Base-by-base conservation (phyloP, 2,113 vertebrate species). In the Xyliphius kryptos region DNA sequence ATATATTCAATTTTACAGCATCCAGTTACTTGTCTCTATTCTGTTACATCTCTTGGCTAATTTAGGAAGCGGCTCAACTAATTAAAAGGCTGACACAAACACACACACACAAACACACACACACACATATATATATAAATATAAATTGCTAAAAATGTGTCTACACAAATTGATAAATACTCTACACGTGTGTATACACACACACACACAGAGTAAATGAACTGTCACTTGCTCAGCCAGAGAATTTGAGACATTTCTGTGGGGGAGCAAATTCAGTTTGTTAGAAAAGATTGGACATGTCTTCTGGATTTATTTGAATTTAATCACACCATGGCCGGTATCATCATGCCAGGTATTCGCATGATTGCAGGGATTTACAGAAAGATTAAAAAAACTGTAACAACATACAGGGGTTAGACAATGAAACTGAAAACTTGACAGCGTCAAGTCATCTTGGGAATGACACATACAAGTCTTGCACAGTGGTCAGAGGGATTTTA, bases 21-120 rank as follows among this genome's bases (percentile, higher is more conserved):
- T 66, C 69, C 67, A 66, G 69, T 80, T 78, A 81, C 66, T 80
- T 73, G 77, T 69, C 70, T 63, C 46, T 56, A 62, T 56, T 37
- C 48, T 26, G 46, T 66, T 71, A 78, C 76, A 78, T 68, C 54
- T 59, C 32, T 7, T 50, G 22, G 57, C 72, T 80, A 78, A 83
- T 76, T 67, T 69, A 47, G 58, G 65, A 41, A 56, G 54, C 16
- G 3, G 37, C 37, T 56, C 6, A 2, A 26, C 40, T 44, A 15
- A 58, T 57, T 57, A 57, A 57, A 58, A 15, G 44, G 13, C 75
- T 71, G 67, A 76, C 76, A 73, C n/a, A n/a, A n/a, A n/a, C n/a
- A n/a, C n/a, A n/a, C n/a, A n/a, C n/a, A n/a, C n/a, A n/a, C n/a
- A n/a, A n/a, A n/a, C n/a, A n/a, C n/a, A n/a, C n/a, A n/a, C n/a